Evolutionary conservation across 1,140 invertebrate genomes (phyloP).

Genomic region (Saccostrea glomerata): DNA sequence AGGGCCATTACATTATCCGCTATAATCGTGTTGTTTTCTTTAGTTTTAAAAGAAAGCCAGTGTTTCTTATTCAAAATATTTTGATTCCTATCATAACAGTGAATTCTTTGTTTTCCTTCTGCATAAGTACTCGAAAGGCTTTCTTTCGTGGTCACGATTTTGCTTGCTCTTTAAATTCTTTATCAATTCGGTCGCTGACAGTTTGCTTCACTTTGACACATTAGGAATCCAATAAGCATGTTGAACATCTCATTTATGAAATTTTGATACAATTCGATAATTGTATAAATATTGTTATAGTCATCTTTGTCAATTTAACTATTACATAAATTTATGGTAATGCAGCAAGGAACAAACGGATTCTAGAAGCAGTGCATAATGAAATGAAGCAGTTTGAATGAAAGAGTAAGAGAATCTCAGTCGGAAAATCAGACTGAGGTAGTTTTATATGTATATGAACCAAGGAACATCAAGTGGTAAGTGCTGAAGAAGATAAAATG

Average conservation of each 20-base stretch:
- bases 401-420: background rate
- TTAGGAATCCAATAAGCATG: background rate
- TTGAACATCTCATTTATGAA: background rate
- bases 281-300: background rate
- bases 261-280: background rate
- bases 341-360: background rate
- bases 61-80: constrained; percentile 29
- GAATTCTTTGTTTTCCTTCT: constrained; percentile 39
- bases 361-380: background rate
- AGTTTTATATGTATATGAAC: background rate
- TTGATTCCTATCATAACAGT: constrained; percentile 28
- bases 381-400: too few relatives aligned
- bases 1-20: background rate
- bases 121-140: constrained; percentile 39
- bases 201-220: background rate
- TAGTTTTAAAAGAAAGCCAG: background rate
- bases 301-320: background rate
- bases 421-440: background rate
- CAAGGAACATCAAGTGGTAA: background rate
- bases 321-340: background rate
- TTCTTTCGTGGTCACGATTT: constrained; percentile 40
- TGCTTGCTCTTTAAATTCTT: constrained; percentile 42
- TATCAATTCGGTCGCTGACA: background rate
- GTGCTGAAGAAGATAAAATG: background rate
- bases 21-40: background rate